A percentile compares a stretch with the other conserved stretches of the same genome.
These are phyloP conservation scores for Arvicanthis niloticus DNA, from an alignment of 2,113 vertebrate species.

Conservation along the genomic window DNA sequence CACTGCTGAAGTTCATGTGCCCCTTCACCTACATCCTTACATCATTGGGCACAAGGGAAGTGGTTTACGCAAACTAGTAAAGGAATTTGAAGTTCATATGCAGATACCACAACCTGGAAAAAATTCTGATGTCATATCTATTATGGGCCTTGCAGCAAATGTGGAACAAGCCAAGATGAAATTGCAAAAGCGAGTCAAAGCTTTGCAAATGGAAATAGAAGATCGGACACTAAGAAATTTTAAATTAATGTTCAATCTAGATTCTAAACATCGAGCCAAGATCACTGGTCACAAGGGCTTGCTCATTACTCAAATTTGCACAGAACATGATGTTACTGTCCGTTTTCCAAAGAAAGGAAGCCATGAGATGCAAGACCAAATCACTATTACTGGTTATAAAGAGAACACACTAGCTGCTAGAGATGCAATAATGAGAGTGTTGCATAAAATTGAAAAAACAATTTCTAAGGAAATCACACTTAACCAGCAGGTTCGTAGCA, in stretches of 20 bases:
- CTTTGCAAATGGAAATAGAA: conserved; percentile 93
- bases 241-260: conserved; percentile 94
- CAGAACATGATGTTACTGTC: conserved; percentile 94
- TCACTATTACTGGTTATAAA: conserved; percentile 5
- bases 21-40: conserved; percentile 95
- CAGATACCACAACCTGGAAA: conserved; percentile 86
- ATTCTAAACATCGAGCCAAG: conserved; percentile 95
- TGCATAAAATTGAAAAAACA: neutral
- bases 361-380: conserved; percentile 87
- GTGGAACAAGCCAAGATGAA: conserved; percentile 86
- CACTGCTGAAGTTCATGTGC: conserved; percentile 93
- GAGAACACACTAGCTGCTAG: neutral
- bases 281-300: conserved; percentile 95
- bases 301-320: conserved; percentile 93
- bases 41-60: conserved; percentile 97
- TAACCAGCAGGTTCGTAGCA: neutral
- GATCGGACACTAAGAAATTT: conserved; percentile 94
- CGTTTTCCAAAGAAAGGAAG: conserved; percentile 95
- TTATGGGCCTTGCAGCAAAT: conserved; percentile 88
- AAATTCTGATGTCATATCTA: conserved; percentile 89
- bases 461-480: conserved; percentile 41
- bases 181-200: conserved; percentile 87
- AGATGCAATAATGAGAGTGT: conserved; percentile 34
- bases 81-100: conserved; percentile 96
- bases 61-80: conserved; percentile 96